Evolutionary conservation across 2,888 invertebrate species (phyloP).

Genomic region (Ormyrus pomaceus): DNA sequence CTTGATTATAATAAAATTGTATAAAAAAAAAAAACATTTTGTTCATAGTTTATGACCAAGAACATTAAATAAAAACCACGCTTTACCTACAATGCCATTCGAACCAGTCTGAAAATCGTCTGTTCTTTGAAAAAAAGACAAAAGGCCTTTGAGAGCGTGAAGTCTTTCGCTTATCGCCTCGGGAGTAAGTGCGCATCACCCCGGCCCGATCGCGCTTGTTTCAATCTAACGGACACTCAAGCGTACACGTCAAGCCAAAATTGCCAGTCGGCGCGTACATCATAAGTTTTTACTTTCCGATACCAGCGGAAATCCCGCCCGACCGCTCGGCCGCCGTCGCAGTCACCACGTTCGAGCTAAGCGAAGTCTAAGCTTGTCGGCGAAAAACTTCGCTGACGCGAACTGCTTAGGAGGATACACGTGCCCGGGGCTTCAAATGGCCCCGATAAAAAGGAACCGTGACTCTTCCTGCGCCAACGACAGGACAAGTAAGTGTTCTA

Average conservation of each 20-base stretch:
- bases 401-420: no score
- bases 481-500: constrained; percentile 40
- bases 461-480: constrained; percentile 9
- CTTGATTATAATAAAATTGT: no score
- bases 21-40: no score
- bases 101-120: no score
- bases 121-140: constrained; percentile 24
- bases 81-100: no score
- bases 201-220: constrained; percentile 41
- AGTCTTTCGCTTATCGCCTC: not conserved
- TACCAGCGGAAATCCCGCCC: not conserved
- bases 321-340: not conserved
- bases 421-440: constrained; percentile 29
- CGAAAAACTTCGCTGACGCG: constrained; percentile 4
- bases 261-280: constrained; percentile 38
- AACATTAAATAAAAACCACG: no score
- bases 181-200: constrained; percentile 28
- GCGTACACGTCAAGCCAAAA: constrained; percentile 38
- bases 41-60: no score
- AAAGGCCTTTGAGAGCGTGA: constrained; percentile 8
- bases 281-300: not conserved
- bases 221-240: not conserved
- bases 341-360: no score
- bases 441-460: constrained; percentile 39
- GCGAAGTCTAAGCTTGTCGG: not conserved